Evolutionary conservation across 2,797 vertebrate species (phyloP).

Genomic region (Ciconia nigra): DNA sequence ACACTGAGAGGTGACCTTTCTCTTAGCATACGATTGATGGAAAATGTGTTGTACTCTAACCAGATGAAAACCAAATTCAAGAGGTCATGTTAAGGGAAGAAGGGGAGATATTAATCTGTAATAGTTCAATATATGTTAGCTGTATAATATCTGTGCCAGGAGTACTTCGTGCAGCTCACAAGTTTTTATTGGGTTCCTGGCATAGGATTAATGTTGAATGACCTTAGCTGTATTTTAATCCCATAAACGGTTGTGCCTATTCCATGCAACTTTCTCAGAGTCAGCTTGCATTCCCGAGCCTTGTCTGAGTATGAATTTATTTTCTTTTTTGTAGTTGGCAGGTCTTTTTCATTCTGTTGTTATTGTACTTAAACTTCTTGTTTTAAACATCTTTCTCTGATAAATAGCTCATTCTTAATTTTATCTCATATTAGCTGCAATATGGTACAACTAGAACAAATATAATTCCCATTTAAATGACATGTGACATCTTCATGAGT

Average conservation of each 20-base stretch:
- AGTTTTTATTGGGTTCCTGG: slow-evolving; percentile 5
- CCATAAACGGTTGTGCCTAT: slow-evolving; percentile 16
- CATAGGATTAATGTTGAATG: neutral
- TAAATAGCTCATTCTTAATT: neutral
- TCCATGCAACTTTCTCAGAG: neutral
- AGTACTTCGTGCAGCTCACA: neutral
- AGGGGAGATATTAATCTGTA: neutral
- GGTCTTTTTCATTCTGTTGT: neutral
- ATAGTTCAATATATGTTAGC: neutral
- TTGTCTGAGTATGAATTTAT: neutral
- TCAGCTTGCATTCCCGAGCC: neutral
- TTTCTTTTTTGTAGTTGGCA: neutral
- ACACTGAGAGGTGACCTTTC: neutral
- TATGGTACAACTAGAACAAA: neutral
- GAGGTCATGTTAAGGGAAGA: neutral
- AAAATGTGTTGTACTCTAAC: neutral
- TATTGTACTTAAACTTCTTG: neutral
- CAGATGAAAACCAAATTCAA: neutral
- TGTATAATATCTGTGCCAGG: neutral
- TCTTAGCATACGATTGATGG: neutral
- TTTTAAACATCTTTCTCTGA: neutral
- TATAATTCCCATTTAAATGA: neutral
- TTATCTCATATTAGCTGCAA: neutral
- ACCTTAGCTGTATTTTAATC: slow-evolving; percentile 25
- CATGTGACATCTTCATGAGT: neutral